A percentile compares a stretch with the other conserved stretches of the same genome.
phyloP scores from a whole-genome alignment of 2,113 vertebrate genomes.

The Nerophis lumbriciformis region DNA sequence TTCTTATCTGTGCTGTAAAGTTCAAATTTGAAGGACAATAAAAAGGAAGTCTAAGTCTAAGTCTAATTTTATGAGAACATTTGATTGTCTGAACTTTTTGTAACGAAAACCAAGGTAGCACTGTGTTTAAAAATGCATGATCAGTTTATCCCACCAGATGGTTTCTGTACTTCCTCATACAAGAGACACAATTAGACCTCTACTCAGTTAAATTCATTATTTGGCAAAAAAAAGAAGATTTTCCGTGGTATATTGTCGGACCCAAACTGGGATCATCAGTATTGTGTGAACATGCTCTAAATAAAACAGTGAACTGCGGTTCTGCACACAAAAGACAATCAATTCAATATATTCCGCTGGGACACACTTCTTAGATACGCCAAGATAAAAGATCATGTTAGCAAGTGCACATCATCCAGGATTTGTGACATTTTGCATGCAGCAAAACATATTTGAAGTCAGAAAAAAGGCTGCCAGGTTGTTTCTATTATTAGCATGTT shows the following conservation, averaged over 20 bases:
- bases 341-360: not conserved
- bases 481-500: constrained; percentile 24
- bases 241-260: too few species aligned
- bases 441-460: not conserved
- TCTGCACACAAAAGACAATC: not conserved
- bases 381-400: not conserved
- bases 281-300: not conserved
- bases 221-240: too few species aligned
- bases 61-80: too few species aligned
- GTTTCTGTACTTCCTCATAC: not conserved
- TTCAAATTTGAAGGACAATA: too few species aligned
- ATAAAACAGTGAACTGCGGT: not conserved
- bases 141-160: not conserved
- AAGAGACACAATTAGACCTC: not conserved
- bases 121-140: not conserved
- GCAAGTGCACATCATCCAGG: not conserved
- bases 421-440: not conserved
- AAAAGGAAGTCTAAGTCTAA: too few species aligned
- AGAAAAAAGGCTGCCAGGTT: constrained; percentile 24
- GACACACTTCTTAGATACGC: not conserved
- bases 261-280: too few species aligned
- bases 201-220: too few species aligned
- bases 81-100: too few species aligned
- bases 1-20: too few species aligned
- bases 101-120: too few species aligned